Percentiles rank a stretch among this genome's conserved stretches.
These are phyloP conservation scores for Pangasius mekongensis DNA, from an alignment of 2,797 vertebrate genomes.

Conservation along the genomic window DNA sequence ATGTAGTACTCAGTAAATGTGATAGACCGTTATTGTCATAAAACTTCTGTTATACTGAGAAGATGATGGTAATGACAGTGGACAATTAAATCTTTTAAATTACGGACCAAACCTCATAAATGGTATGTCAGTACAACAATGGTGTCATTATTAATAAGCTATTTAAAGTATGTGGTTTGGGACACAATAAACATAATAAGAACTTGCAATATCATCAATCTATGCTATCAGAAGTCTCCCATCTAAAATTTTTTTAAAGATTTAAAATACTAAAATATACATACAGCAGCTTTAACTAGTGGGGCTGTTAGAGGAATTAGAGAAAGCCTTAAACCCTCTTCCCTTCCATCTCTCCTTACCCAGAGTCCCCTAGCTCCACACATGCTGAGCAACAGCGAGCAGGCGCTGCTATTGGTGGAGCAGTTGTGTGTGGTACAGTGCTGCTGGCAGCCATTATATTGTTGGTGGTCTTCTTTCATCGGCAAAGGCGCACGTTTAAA, in stretches of 20 bases:
- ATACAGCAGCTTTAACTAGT: slow-evolving; percentile 18
- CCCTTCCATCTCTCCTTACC: slow-evolving; percentile 82
- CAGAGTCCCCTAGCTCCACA: slow-evolving; percentile 84
- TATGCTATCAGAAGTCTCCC: background rate
- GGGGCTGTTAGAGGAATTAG: slow-evolving; percentile 1
- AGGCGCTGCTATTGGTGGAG: slow-evolving; percentile 80
- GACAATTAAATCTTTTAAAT: background rate
- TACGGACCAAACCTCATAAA: background rate
- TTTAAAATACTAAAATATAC: background rate
- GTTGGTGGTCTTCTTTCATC: slow-evolving; percentile 78
- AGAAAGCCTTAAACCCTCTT: slow-evolving; percentile 74
- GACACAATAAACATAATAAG: too few species aligned
- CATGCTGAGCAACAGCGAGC: slow-evolving; percentile 66
- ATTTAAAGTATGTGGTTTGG: background rate
- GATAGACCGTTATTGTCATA: background rate
- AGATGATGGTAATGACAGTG: background rate
- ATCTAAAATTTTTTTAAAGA: background rate
- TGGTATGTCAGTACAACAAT: background rate
- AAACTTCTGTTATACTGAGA: background rate
- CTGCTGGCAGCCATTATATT: slow-evolving; percentile 78
- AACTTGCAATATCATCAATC: background rate
- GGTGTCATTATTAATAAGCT: background rate
- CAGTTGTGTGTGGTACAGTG: slow-evolving; percentile 79
- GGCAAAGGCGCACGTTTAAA: slow-evolving; percentile 84
- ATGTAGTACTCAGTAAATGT: background rate